Evolutionary conservation across 1,140 invertebrate species (phyloP), one percentile per base, ranked within the genome.

Genomic region (Phocides pigmalion): DNA sequence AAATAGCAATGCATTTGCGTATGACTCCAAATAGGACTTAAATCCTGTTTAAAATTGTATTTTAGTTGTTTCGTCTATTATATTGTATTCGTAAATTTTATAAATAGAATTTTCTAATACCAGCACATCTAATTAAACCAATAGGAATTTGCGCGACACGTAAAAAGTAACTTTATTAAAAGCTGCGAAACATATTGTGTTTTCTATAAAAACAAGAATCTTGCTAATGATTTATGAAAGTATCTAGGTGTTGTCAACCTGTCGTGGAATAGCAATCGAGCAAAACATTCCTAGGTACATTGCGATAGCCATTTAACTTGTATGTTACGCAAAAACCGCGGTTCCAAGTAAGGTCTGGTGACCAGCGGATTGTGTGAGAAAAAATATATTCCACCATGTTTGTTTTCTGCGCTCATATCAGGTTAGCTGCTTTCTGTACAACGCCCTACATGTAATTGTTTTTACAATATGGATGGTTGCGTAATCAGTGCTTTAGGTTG

Each of bases 201-300:
- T 19, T 44, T 44, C 32, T 44, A 19, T 44, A 19, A 12, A 37
- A 53, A 39, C 50, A 8, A 17, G 9, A 53, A 20, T 53, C 17
- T 53, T 53, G 19, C 50, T 53, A 20, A 53, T 39, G 14, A 44
- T 19, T 53, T 53, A 53, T 53, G 50, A 53, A 53, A 53, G 50
- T 39, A 53, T 53, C 16, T 53, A 39, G 28, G 28, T 37, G 50
- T 28, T 49, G 17, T 28, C 46, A 14, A 49, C 46, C 46, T 49
- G 46, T 49, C 6, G 22, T 14, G 22, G 39, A 41, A 41, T 25
- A 49, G 22, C 12, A 49, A 22, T 49, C 17, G 17, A 53, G 32
- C 50, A 53, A 47, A 47, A 47, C 44, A 47, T 53, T 37, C 32
- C 50, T 39, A 53, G 32, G 16, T 53, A 53, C 32, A 53, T 39